These are phyloP conservation scores for Ictalurus furcatus DNA, from an alignment of 2,113 vertebrate genomes.

Conservation along the genomic window DNA sequence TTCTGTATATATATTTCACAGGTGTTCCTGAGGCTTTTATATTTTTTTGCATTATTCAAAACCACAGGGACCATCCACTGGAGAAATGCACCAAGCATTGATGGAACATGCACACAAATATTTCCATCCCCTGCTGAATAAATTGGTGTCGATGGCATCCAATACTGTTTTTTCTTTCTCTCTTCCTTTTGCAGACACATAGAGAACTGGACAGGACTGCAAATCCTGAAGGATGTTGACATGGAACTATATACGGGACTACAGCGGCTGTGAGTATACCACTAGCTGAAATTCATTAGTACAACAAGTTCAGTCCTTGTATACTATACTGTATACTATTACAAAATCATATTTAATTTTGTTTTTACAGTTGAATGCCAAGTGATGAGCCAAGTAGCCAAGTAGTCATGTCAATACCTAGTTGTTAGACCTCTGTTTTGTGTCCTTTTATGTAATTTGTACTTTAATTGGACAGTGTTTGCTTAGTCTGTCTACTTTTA, in stretches of 20 bases:
- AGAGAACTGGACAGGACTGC: slow-evolving; percentile 94
- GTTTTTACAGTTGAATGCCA: neutral
- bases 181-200: slow-evolving; percentile 84
- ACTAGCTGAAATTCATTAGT: neutral
- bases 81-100: slow-evolving; percentile 24
- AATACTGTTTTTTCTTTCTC: slow-evolving; percentile 38
- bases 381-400: neutral
- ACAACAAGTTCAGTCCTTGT: neutral
- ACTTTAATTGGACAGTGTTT: neutral
- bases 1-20: slow-evolving; percentile 30
- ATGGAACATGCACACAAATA: slow-evolving; percentile 16
- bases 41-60: slow-evolving; percentile 42
- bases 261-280: slow-evolving; percentile 89
- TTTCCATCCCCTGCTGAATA: slow-evolving; percentile 38
- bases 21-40: slow-evolving; percentile 14
- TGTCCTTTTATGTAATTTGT: neutral
- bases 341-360: neutral
- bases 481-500: neutral
- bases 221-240: slow-evolving; percentile 92
- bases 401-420: neutral
- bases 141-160: slow-evolving; percentile 38
- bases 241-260: slow-evolving; percentile 98
- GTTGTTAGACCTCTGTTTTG: neutral
- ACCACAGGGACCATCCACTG: slow-evolving; percentile 32
- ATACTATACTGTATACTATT: neutral